Base-by-base conservation (phyloP, 2,888 invertebrate species). In the Cryptophagus acutangulus region DNA sequence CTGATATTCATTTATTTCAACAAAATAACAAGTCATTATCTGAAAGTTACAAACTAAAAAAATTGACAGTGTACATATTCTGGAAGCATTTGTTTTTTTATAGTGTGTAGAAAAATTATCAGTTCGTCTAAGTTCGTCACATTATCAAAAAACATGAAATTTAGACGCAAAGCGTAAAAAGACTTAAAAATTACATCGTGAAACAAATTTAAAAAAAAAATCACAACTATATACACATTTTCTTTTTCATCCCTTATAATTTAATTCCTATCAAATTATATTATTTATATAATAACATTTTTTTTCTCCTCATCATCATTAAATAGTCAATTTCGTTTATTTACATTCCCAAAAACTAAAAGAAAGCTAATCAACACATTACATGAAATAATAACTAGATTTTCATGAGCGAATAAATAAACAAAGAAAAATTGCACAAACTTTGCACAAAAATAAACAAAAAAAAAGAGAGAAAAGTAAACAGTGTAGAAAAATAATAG, bases 1-100 rank as follows among this genome's bases (percentile, higher is more conserved):
- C 66, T 66, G 65, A 67, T 67, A 64, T 61, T 66, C 62, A 65
- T 67, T 67, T 67, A 67, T 66, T 66, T 67, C 67, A 67, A 67
- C 67, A 67, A 67, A 67, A 67, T 67, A 66, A 66, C 66, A 67
- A 65, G 62, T 65, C 57, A 60, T 62, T 58, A 62, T 65, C 54
- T 62, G 61, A 64, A 63, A 64, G 55, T 63, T 66, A 66, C 58
- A 61, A 67, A 67, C 67, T 66, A 66, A 67, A 66, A 55, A 62
- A 63, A 63, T 63, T 62, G 65, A 66, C 65, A 63, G 65, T 66
- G 65, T 66, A 65, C 63, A 64, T 59, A 58, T 57, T 62, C 59
- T 66, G 65, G 65, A 66, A 66, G 66, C 65, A 66, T 65, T 52
- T 52, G n/a, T 60, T 59, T 55, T 59, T 58, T 58, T 57, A 55